phyloP scores from a whole-genome alignment of 2,113 vertebrate species.

The Peucedramus taeniatus region DNA sequence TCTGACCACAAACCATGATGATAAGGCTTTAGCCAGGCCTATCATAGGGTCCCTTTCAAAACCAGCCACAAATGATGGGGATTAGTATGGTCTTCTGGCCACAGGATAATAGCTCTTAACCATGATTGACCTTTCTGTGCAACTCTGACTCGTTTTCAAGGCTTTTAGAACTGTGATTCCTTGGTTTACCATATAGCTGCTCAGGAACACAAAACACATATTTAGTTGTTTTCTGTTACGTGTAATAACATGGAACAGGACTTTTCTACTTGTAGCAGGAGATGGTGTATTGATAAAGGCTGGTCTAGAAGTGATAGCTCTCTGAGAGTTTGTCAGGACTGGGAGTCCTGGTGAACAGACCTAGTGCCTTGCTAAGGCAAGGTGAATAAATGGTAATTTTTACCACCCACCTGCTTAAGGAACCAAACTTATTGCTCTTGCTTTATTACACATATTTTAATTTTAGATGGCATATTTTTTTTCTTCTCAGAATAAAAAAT shows the following conservation, averaged over 20 bases:
- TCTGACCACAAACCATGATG: conserved; percentile 67
- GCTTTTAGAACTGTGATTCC: background rate
- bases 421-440: background rate
- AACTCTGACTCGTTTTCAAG: background rate
- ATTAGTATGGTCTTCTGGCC: conserved; percentile 37
- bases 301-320: background rate
- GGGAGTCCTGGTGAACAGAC: background rate
- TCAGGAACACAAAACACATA: background rate
- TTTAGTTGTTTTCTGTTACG: background rate
- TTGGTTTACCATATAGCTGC: background rate
- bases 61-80: conserved; percentile 59
- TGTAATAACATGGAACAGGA: background rate
- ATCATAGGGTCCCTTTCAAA: conserved; percentile 6
- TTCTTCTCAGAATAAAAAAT: background rate
- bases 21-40: conserved; percentile 47
- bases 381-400: background rate
- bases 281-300: background rate
- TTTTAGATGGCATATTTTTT: background rate
- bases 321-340: background rate
- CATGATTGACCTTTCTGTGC: conserved; percentile 4
- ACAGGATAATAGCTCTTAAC: conserved; percentile 51
- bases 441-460: background rate
- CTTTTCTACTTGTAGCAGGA: background rate
- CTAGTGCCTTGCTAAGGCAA: background rate
- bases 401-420: background rate